phyloP scores from a whole-genome alignment of 2,888 invertebrate genomes.

The Hesperia comma region DNA sequence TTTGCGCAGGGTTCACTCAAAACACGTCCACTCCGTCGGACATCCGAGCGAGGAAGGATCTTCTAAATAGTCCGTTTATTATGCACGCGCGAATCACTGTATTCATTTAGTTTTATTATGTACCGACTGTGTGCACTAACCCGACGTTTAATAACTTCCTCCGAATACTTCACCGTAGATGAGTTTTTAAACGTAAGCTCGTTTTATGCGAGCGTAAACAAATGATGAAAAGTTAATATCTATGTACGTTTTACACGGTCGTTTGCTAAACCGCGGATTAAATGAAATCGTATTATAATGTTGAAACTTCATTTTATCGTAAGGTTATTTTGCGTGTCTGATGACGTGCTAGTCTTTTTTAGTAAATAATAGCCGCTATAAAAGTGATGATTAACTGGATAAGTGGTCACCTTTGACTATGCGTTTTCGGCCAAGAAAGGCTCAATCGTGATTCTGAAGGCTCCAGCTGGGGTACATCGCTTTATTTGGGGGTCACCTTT shows the following conservation, averaged over 20 bases:
- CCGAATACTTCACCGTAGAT: conserved; percentile 32
- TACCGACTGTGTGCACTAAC: conserved; percentile 43
- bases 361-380: too few species aligned
- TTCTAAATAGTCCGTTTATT: conserved; percentile 49
- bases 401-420: too few species aligned
- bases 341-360: not conserved
- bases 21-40: too few species aligned
- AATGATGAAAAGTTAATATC: conserved; percentile 37
- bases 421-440: too few species aligned
- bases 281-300: conserved; percentile 13
- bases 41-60: too few species aligned
- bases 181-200: conserved; percentile 36
- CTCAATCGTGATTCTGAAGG: too few species aligned
- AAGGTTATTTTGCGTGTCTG: not conserved
- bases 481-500: too few species aligned
- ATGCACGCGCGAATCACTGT: conserved; percentile 47
- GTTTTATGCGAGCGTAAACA: conserved; percentile 32
- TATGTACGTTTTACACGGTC: conserved; percentile 21
- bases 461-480: too few species aligned
- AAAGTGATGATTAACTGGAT: too few species aligned
- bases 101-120: conserved; percentile 50
- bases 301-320: not conserved
- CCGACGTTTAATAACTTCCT: conserved; percentile 41
- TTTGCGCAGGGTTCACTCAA: too few species aligned
- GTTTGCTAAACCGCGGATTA: conserved; percentile 27